Conservation (phyloP, 1,140 invertebrate genomes). For the Homarus americanus region DNA sequence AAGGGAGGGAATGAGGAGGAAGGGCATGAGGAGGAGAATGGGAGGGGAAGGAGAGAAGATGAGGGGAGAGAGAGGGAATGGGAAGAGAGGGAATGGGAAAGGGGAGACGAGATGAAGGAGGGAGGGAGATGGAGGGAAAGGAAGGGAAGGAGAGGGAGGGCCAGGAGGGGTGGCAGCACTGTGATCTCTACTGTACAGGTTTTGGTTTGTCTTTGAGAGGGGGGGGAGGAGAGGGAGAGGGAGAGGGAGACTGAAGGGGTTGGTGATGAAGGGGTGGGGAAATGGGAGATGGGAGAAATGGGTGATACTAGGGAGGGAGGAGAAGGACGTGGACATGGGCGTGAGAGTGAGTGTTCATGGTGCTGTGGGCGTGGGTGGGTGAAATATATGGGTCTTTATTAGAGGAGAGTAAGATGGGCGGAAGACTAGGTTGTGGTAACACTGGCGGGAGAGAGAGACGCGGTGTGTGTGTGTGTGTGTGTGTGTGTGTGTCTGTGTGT, state of each 20-base stretch:
- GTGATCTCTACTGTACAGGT: not conserved
- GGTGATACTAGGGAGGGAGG: not conserved
- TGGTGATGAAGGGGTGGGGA: not conserved
- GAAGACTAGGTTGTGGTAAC: too few relatives aligned
- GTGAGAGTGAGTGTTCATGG: constrained; percentile 12
- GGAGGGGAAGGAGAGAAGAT: not conserved
- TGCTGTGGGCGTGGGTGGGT: not conserved
- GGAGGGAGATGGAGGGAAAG: not conserved
- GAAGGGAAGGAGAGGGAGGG: not conserved
- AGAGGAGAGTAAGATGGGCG: too few relatives aligned
- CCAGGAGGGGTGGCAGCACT: too few relatives aligned
- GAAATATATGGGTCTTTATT: not conserved
- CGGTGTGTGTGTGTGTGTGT: too few relatives aligned
- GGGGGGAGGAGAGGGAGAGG: not conserved
- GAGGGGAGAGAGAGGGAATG: not conserved
- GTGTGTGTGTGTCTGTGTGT: too few relatives aligned
- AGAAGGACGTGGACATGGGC: not conserved
- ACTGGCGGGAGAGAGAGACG: not conserved
- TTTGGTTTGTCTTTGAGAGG: not conserved
- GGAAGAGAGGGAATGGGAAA: not conserved
- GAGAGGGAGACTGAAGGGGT: too few relatives aligned
- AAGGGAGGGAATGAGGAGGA: not conserved
- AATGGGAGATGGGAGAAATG: constrained; percentile 3
- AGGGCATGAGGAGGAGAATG: not conserved
- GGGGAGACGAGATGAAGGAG: not conserved